A percentile compares a stretch with the other conserved stretches of the same genome.
Evolutionary conservation across 2,888 invertebrate species (phyloP).

Genomic region (Coenonympha arcania): DNA sequence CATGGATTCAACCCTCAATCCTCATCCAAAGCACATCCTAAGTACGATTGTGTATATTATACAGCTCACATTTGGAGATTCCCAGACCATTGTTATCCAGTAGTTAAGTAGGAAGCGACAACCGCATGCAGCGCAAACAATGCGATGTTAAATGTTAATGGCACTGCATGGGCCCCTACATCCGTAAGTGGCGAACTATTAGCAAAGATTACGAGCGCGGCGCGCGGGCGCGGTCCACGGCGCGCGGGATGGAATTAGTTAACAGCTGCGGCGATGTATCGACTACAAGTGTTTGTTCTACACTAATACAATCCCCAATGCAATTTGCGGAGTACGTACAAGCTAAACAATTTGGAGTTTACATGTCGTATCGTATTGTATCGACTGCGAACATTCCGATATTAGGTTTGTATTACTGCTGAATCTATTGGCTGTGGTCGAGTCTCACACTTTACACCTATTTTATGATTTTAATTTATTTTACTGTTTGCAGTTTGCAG

Average conservation of each 20-base stretch:
- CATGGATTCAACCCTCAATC: too few species aligned
- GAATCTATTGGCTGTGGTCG: not conserved
- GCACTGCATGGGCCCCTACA: not conserved
- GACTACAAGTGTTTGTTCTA: constrained; percentile 6
- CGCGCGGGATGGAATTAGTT: constrained; percentile 15
- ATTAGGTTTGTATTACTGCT: too few species aligned
- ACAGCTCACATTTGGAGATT: not conserved
- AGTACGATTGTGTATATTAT: too few species aligned
- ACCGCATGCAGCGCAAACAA: not conserved
- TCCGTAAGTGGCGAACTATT: not conserved
- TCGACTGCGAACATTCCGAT: not conserved
- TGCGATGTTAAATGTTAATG: not conserved
- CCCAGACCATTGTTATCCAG: not conserved
- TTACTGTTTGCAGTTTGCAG: too few species aligned
- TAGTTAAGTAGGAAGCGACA: not conserved
- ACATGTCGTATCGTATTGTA: too few species aligned
- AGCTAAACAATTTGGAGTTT: constrained; percentile 1
- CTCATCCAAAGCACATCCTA: too few species aligned
- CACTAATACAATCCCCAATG: constrained; percentile 8
- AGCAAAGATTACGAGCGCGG: not conserved
- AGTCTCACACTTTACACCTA: not conserved
- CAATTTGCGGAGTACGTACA: constrained; percentile 4
- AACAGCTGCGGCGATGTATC: constrained; percentile 9
- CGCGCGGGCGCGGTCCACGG: too few species aligned
- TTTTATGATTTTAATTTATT: not conserved